Base-by-base conservation (phyloP, 2,797 vertebrate genomes). In the Chromobotia macracanthus region DNA sequence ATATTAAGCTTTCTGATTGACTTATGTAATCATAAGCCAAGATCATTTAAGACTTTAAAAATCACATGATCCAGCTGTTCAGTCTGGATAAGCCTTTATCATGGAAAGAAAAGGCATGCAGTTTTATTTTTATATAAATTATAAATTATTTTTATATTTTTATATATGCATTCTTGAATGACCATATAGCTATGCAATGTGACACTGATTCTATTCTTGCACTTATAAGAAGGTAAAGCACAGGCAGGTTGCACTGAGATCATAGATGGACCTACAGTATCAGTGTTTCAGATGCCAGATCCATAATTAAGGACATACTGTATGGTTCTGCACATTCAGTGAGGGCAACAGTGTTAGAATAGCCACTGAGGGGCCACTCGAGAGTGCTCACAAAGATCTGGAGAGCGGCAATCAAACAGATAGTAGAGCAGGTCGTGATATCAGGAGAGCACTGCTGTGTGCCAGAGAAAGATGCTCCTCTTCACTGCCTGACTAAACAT, bases 351-450 rank as follows among this genome's bases (percentile, higher is more conserved):
- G 53, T 38, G 63, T 19, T 60, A 48, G 31, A 61, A 75, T 63
- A 64, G 51, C 68, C 80, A 64, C 68, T 7, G 9, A 51, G 58
- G 56, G 66, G 16, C 5, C 66, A 38, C 25, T 31, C 53, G 28
- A 65, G 56, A 71, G 38, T 35, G 23, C 68, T 74, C 41, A 46
- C 70, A 74, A 48, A 58, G 58, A 12, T 70, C 50, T 75, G 35
- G 25, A 75, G 48, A 71, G 76, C 71, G 18, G 60, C 41, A 74
- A 68, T 80, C 78, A 80, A 72, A 79, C 69, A 73, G 53, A 68
- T 58, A 48, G 50, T 46, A 58, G 51, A 68, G 78, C 63, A 38
- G 28, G 68, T n/a, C 35, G 5, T 69, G 19, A 70, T 70, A 38
- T 70, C 56, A 51, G 55, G 23, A 9, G 23, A 31, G 6, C 58